Percentiles rank a stretch among this genome's conserved stretches.
phyloP scores from a whole-genome alignment of 2,888 invertebrate genomes.

The Malthinus flaveolus region DNA sequence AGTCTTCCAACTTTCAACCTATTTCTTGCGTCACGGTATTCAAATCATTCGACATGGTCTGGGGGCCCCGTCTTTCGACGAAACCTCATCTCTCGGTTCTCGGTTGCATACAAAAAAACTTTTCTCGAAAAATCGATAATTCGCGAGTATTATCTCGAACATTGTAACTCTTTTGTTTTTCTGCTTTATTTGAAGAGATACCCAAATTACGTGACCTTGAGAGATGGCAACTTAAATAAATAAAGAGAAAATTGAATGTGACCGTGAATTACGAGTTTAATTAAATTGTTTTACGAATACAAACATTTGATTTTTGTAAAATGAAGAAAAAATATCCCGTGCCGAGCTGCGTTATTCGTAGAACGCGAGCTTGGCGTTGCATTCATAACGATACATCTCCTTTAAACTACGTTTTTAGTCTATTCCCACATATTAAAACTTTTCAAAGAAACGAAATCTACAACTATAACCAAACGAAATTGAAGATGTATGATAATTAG shows the following conservation, averaged over 20 bases:
- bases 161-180: background rate
- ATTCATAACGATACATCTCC: conserved; percentile 19
- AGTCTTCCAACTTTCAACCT: too few relatives aligned
- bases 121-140: background rate
- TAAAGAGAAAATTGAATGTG: background rate
- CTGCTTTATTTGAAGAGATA: background rate
- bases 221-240: background rate
- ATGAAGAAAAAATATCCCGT: background rate
- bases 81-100: too few relatives aligned
- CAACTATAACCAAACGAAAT: conserved; percentile 15
- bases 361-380: conserved; percentile 3
- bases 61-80: too few relatives aligned
- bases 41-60: too few relatives aligned
- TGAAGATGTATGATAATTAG: background rate
- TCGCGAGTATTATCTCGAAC: background rate
- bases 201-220: background rate
- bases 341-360: background rate
- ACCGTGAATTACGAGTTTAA: background rate
- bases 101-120: too few relatives aligned
- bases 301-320: background rate
- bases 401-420: conserved; percentile 20
- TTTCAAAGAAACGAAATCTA: background rate
- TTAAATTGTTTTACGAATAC: background rate
- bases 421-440: conserved; percentile 17
- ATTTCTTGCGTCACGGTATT: too few relatives aligned